Percentiles rank a stretch among this genome's conserved stretches.
Conservation (phyloP, 2,888 invertebrate species). For the Pterostichus madidus region DNA sequence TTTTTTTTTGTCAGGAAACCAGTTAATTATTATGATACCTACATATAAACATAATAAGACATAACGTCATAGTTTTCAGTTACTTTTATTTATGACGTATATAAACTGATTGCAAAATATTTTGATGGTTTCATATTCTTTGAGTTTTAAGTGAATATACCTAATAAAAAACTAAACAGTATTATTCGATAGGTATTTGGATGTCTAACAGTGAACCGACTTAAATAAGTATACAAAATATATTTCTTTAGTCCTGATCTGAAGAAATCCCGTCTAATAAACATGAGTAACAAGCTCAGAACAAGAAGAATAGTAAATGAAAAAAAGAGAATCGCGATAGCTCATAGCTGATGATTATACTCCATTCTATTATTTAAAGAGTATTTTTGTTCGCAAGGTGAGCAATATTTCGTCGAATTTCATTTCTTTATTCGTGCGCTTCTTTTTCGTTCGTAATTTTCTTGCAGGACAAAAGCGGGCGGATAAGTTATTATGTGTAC, state of each 20-base stretch:
- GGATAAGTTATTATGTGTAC: conserved; percentile 46
- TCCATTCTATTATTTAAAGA: conserved; percentile 20
- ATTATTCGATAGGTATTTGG: too few species aligned
- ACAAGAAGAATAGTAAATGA: conserved; percentile 23
- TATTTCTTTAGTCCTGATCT: neutral
- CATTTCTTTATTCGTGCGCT: conserved; percentile 43
- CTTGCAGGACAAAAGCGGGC: conserved; percentile 36
- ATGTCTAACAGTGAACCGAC: too few species aligned
- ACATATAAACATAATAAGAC: too few species aligned
- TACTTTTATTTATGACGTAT: too few species aligned
- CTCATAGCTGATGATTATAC: neutral
- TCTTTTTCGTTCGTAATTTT: conserved; percentile 42
- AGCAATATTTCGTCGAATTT: conserved; percentile 45
- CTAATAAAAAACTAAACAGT: too few species aligned
- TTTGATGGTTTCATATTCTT: too few species aligned
- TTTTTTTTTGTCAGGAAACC: too few species aligned
- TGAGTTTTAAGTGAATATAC: too few species aligned
- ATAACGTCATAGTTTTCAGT: too few species aligned
- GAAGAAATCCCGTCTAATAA: neutral
- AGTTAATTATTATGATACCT: too few species aligned
- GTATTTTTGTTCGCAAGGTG: conserved; percentile 23
- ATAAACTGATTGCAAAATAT: too few species aligned
- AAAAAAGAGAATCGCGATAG: conserved; percentile 1
- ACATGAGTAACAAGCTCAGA: neutral
- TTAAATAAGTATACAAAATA: neutral